These are phyloP conservation scores for Pundamilia nyererei DNA, from an alignment of 2,113 vertebrate species.

Conservation along the genomic window DNA sequence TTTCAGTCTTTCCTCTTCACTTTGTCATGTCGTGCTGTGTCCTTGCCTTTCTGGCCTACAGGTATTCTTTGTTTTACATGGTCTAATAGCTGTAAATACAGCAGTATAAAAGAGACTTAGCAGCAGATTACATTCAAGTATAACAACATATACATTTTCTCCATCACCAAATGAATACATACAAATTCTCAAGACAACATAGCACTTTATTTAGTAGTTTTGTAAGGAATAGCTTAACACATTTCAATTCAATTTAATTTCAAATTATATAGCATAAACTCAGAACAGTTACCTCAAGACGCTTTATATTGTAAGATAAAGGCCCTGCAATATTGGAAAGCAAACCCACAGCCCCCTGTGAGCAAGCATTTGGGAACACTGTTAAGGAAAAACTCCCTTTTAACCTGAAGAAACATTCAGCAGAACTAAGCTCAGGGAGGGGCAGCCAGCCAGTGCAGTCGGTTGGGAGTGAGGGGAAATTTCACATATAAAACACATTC, in stretches of 20 bases:
- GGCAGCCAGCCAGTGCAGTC: not conserved
- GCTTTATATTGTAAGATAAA: not conserved
- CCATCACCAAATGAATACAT: not conserved
- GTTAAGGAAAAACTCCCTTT: not conserved
- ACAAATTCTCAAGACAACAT: not conserved
- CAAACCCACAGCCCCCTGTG: not conserved
- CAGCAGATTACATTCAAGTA: not conserved
- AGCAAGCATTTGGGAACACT: not conserved
- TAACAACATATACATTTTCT: not conserved
- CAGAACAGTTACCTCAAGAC: not conserved
- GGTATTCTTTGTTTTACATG: not conserved
- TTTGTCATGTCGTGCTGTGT: not conserved
- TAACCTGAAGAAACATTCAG: not conserved
- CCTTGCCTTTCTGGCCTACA: not conserved
- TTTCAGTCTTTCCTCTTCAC: not conserved
- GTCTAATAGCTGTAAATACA: not conserved
- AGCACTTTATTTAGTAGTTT: not conserved
- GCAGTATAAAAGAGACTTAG: not conserved
- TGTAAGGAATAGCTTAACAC: not conserved
- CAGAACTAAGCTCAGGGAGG: not conserved
- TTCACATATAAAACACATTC: not conserved
- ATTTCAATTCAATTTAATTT: not conserved
- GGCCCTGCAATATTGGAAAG: not conserved
- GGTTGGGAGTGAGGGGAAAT: not conserved
- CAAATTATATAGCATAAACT: not conserved